Conservation (phyloP, 2,113 vertebrate genomes). For the Mobula birostris region DNA sequence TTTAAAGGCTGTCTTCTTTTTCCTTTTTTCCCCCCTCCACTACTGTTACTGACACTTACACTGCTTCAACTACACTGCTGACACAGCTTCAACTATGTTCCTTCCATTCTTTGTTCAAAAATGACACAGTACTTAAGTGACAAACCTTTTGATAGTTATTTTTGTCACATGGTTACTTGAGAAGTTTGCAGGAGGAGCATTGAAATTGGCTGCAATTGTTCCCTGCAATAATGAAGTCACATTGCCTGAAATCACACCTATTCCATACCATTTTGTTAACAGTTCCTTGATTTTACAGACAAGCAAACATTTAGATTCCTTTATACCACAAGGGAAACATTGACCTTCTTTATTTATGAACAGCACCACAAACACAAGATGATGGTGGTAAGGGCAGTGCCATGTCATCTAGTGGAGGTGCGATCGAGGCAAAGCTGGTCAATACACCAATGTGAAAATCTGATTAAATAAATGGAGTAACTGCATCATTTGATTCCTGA, state of each 20-base stretch:
- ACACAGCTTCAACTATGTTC: not conserved
- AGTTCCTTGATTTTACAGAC: not conserved
- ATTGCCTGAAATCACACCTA: not conserved
- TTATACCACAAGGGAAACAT: no score
- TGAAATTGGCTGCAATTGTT: not conserved
- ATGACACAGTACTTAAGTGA: not conserved
- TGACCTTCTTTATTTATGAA: not conserved
- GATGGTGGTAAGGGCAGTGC: not conserved
- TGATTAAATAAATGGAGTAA: not conserved
- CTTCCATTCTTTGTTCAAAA: not conserved
- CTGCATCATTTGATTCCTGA: not conserved
- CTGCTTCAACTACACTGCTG: no score
- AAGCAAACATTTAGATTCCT: not conserved
- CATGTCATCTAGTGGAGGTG: not conserved
- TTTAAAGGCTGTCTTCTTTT: no score
- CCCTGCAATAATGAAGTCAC: not conserved
- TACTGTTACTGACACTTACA: no score
- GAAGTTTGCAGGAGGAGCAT: not conserved
- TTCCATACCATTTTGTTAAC: not conserved
- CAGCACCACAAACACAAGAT: not conserved
- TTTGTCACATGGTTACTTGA: not conserved
- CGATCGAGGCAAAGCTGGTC: no score
- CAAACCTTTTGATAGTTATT: not conserved
- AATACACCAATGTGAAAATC: not conserved
- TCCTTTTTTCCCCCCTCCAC: no score